A percentile compares a stretch with the other conserved stretches of the same genome.
These are phyloP conservation scores for Microcebus lehilahytsara DNA, from an alignment of 2,113 vertebrate species.

Conservation along the genomic window DNA sequence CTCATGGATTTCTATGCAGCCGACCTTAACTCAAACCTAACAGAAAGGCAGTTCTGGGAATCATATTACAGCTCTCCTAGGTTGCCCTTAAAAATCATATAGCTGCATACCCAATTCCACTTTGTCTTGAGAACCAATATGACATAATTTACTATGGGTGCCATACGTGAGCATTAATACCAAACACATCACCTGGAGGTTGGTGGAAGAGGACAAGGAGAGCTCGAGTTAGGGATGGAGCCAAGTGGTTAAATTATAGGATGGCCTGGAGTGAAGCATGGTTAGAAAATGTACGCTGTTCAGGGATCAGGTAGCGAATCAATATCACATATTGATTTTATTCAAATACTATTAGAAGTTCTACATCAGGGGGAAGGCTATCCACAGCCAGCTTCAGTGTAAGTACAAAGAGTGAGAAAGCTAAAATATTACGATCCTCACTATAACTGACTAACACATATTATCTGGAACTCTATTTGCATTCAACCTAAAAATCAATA, in stretches of 20 bases:
- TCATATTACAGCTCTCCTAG: background rate
- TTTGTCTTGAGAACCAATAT: too few relatives aligned
- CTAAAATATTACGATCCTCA: background rate
- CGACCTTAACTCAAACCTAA: background rate
- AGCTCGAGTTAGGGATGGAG: background rate
- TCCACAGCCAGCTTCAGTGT: background rate
- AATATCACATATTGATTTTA: background rate
- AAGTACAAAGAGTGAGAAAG: background rate
- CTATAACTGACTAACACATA: background rate
- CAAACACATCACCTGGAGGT: background rate
- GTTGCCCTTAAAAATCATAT: background rate
- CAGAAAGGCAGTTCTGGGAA: background rate
- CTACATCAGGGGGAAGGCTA: background rate
- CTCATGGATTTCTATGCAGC: background rate
- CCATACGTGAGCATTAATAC: background rate
- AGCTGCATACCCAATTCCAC: background rate
- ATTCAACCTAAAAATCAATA: background rate
- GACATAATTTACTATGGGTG: background rate
- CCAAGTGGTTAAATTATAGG: background rate
- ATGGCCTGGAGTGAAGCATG: accelerated
- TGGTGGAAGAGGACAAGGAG: too few relatives aligned
- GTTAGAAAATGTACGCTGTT: background rate
- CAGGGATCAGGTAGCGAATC: background rate
- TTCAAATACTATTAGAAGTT: background rate
- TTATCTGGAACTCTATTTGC: background rate